Evolutionary conservation across 2,888 invertebrate genomes (phyloP).

Genomic region (Caenorhabditis doughertyi): DNA sequence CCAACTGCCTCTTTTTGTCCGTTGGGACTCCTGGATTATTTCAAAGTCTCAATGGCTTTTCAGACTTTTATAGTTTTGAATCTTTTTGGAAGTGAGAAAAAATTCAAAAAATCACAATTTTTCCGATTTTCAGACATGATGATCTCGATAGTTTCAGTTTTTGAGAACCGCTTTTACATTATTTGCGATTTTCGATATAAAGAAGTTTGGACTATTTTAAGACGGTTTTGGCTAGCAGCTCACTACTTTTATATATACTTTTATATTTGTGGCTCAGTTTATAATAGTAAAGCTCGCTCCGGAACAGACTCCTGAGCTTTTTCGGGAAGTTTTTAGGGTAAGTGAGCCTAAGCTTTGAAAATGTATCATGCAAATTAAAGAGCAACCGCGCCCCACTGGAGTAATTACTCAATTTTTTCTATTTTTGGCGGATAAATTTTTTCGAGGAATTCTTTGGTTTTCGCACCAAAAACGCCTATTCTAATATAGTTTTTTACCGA

Average conservation of each 20-base stretch:
- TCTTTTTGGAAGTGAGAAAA: background rate
- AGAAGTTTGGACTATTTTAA: background rate
- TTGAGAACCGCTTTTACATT: background rate
- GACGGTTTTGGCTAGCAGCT: background rate
- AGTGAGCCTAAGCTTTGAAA: too few relatives aligned
- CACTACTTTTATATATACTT: too few relatives aligned
- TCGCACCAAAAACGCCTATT: too few relatives aligned
- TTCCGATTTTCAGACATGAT: background rate
- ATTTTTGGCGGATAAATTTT: too few relatives aligned
- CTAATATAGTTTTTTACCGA: too few relatives aligned
- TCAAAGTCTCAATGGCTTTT: background rate
- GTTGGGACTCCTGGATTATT: background rate
- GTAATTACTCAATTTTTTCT: too few relatives aligned
- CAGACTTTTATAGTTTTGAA: background rate
- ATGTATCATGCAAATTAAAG: too few relatives aligned
- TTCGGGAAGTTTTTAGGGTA: background rate
- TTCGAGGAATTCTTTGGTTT: too few relatives aligned
- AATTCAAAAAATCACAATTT: too few relatives aligned
- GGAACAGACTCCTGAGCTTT: background rate
- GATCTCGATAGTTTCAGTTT: background rate
- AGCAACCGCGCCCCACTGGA: too few relatives aligned
- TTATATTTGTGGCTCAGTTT: background rate
- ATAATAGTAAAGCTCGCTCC: background rate
- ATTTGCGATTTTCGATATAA: background rate
- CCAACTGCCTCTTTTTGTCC: background rate